Percentiles rank a stretch among this genome's conserved stretches.
phyloP scores from a whole-genome alignment of 2,888 invertebrate genomes.

The Spicauda simplicius region DNA sequence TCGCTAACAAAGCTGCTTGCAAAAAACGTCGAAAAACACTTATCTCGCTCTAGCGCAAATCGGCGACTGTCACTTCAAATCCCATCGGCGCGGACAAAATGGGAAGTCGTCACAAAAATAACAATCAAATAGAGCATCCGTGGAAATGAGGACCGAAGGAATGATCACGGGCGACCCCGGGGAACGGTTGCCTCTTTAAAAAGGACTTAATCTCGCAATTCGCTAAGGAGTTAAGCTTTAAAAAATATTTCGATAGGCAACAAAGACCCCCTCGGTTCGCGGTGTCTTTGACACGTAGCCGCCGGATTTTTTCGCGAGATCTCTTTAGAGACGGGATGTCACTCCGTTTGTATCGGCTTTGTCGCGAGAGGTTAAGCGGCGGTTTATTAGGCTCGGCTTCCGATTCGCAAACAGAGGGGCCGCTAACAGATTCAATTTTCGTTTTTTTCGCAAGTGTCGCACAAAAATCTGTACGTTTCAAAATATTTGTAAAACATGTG shows the following conservation, averaged over 20 bases:
- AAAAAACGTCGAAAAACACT: conserved; percentile 81
- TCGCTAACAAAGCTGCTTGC: conserved; percentile 78
- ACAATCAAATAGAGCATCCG: conserved; percentile 83
- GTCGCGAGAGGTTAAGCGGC: conserved; percentile 82
- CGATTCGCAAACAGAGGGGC: conserved; percentile 79
- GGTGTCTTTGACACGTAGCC: conserved; percentile 85
- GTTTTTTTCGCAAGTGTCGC: conserved; percentile 52
- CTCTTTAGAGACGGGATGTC: conserved; percentile 80
- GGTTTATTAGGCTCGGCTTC: conserved; percentile 82
- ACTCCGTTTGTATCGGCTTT: conserved; percentile 84
- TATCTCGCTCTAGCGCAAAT: conserved; percentile 82
- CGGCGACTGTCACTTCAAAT: conserved; percentile 83
- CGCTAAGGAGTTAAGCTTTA: conserved; percentile 85
- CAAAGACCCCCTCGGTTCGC: conserved; percentile 78
- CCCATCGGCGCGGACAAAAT: conserved; percentile 69
- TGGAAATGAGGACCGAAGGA: conserved; percentile 84
- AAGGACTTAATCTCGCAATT: conserved; percentile 85
- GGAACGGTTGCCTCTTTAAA: conserved; percentile 87
- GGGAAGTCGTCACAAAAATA: conserved; percentile 82
- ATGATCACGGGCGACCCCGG: conserved; percentile 82
- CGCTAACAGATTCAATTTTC: conserved; percentile 65
- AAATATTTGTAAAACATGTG: conserved; percentile 56
- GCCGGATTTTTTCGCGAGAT: conserved; percentile 80
- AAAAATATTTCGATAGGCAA: conserved; percentile 83
- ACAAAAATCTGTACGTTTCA: conserved; percentile 50